Conservation (phyloP, 2,797 vertebrate genomes). For the Melanogrammus aeglefinus region DNA sequence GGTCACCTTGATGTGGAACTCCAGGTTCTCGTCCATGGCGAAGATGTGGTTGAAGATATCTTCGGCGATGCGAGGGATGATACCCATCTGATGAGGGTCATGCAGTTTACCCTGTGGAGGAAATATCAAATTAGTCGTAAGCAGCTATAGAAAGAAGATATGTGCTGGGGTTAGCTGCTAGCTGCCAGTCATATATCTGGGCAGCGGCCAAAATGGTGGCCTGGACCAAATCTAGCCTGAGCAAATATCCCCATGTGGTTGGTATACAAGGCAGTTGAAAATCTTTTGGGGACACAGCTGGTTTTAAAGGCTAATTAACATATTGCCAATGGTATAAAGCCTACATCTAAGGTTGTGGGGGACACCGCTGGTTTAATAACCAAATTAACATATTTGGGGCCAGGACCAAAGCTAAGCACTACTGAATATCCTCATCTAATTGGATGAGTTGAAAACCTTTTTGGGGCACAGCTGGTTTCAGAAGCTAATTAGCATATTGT, state of each 20-base stretch:
- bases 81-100: constrained; percentile 91
- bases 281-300: background rate
- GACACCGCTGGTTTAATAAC: background rate
- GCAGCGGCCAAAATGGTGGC: background rate
- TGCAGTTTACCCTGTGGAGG: constrained; percentile 84
- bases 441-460: background rate
- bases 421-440: background rate
- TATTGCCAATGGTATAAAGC: background rate
- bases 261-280: background rate
- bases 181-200: background rate
- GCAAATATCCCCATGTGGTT: background rate
- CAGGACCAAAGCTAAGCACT: background rate
- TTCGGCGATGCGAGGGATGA: constrained; percentile 91
- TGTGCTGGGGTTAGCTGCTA: background rate
- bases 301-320: background rate
- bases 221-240: background rate
- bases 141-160: background rate
- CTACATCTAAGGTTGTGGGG: background rate
- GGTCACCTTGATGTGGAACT: constrained; percentile 94
- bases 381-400: background rate
- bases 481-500: background rate
- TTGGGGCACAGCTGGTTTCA: background rate
- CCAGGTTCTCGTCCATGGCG: constrained; percentile 94
- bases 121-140: background rate
- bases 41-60: constrained; percentile 98